Percentiles rank a stretch among this genome's conserved stretches.
Evolutionary conservation across 64 coral and sea anemone species (phyloP).

Genomic region (Acropora tenuis): DNA sequence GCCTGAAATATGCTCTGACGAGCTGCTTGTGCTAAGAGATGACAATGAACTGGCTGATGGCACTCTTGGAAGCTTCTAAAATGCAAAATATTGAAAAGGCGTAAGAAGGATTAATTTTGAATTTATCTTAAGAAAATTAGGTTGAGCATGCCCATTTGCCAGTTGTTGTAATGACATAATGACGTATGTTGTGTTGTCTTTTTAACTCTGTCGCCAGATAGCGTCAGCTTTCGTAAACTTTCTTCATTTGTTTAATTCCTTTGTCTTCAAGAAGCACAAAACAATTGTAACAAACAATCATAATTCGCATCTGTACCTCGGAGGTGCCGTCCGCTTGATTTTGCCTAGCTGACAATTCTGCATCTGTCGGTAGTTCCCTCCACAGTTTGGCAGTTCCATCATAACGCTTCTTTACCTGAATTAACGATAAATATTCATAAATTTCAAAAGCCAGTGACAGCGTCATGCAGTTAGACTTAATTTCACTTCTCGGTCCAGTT

Average conservation of each 20-base stretch:
- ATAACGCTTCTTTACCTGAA: constrained; percentile 83
- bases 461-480: too few relatives aligned
- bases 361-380: constrained; percentile 85
- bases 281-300: not conserved
- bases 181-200: not conserved
- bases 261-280: not conserved
- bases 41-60: constrained; percentile 18
- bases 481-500: too few relatives aligned
- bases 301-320: not conserved
- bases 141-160: too few relatives aligned
- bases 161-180: not conserved
- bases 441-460: too few relatives aligned
- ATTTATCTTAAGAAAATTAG: too few relatives aligned
- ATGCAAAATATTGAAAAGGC: not conserved
- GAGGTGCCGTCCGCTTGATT: not conserved
- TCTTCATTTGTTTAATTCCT: not conserved
- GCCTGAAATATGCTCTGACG: not conserved
- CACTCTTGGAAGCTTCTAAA: not conserved
- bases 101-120: too few relatives aligned
- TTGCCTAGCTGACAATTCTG: constrained; percentile 34
- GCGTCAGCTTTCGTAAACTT: too few relatives aligned
- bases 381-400: constrained; percentile 72
- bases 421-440: not conserved
- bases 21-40: not conserved
- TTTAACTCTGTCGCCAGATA: too few relatives aligned